Base-by-base conservation (phyloP, 2,797 vertebrate genomes). In the Sebastes kiyomatsui region DNA sequence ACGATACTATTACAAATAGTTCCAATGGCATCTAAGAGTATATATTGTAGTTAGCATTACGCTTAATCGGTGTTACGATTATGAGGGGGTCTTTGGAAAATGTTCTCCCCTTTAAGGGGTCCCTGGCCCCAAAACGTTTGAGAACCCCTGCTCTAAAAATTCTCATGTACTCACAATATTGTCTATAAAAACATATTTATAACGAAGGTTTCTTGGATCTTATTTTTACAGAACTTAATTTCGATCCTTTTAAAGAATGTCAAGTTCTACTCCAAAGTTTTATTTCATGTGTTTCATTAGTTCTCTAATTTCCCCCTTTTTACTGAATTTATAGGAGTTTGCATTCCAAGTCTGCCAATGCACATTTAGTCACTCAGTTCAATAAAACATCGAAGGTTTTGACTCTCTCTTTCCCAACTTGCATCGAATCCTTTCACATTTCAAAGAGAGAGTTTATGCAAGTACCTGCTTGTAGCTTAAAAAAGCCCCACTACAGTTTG, bases 371-470 rank as follows among this genome's bases (percentile, higher is more conserved):
- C 12, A 60, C 27, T 79, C 28, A 33, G 12, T 49, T 76, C 20
- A 82, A 70, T 67, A 64, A 67, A 69, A 32, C 25, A 75, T 56
- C 12, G 46, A 77, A 62, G 5, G 33, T 46, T 52, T 66, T 54
- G 60, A 20, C 42, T 56, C 9, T 62, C 25, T 67, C 25, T 65
- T n/a, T 27, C 52, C 18, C 58, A 58, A 62, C 28, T 58, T 62
- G 6, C 16, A 23, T 78, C 2, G 1, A n/a, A 71, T 54, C 30
- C 32, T 52, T 64, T 25, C 33, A 70, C 27, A 46, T 52, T 32
- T 69, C 28, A 67, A 58, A 73, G 2, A 20, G 5, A 72, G 6
- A 23, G 2, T 14, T 59, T 11, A 13, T 42, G 4, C 11, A 59
- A 30, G 18, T n/a, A 25, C 28, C 35, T 33, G 46, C 5, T 58